phyloP scores from a whole-genome alignment of 2,797 vertebrate genomes.

The Urosaurus nigricauda region DNA sequence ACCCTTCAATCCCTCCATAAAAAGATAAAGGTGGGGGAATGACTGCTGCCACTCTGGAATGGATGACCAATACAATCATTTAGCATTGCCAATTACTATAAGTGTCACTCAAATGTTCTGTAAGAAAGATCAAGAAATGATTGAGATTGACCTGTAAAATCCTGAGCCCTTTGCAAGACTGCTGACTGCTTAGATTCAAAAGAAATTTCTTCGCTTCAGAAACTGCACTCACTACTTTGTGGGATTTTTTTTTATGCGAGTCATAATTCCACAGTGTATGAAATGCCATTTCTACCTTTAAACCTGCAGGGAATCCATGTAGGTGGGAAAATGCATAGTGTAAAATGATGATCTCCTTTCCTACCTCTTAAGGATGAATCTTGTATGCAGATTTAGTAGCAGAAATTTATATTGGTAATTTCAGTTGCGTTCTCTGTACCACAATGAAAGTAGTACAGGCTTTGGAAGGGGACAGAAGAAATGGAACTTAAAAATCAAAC shows the following conservation, averaged over 20 bases:
- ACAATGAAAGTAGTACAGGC: neutral
- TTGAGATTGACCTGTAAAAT: slow-evolving; percentile 13
- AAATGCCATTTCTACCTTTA: slow-evolving; percentile 16
- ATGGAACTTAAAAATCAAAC: slow-evolving; percentile 14
- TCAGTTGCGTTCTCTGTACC: neutral
- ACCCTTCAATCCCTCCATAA: no score
- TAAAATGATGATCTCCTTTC: neutral
- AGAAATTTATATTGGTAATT: neutral
- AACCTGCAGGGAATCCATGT: neutral
- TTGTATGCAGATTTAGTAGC: neutral
- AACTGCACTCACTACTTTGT: neutral
- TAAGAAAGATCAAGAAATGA: neutral
- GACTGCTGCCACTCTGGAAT: slow-evolving; percentile 23
- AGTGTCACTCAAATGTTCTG: slow-evolving; percentile 43
- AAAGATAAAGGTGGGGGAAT: neutral
- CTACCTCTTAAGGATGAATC: neutral
- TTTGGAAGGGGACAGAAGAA: neutral
- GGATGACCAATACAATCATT: slow-evolving; percentile 44
- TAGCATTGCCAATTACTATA: slow-evolving; percentile 40
- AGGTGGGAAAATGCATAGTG: neutral
- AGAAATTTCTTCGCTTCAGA: neutral
- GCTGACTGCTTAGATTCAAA: neutral
- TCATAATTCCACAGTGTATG: slow-evolving; percentile 16
- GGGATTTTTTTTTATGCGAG: neutral
- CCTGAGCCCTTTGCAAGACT: neutral